Base-by-base conservation (phyloP, 37 sponge, comb jelly and placozoan species). In the Hormiphora californensis region DNA sequence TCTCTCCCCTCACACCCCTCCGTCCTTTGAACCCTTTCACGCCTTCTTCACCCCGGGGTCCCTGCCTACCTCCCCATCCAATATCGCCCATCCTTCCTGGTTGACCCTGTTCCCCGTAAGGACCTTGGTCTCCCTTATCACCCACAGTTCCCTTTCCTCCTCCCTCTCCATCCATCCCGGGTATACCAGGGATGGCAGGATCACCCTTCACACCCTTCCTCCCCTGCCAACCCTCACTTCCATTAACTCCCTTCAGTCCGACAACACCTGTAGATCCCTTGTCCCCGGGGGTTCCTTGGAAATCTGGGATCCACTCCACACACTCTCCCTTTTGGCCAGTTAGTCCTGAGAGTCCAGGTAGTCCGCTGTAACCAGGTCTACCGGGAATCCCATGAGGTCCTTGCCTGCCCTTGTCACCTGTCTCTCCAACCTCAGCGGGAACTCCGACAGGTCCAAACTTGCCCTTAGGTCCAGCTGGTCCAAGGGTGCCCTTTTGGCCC, bases 331-430 rank as follows among this genome's bases (percentile, higher is more conserved):
- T 73, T 4, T 0, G 4, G 39, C 81, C 81, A 35, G 39, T 73
- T 25, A 73, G 35, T 32, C 81, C 81, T 4, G 39, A 43, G 28
- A 39, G 8, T 17, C 81, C 81, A 17, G 81, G 81, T 17, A 73
- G 1, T 43, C 81, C 81, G 2, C 38, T 22, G 19, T 43, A 19
- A 3, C 81, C 81, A 43, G 32, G 81, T 5, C 41, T 43, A 40
- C 81, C 81, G 9, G 81, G 81, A 46, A 73, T 39, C 5, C 81
- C 81, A 73, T 73, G 81, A 0, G 46, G 41, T 41, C 81, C 81
- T 21, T 44, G 81, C 12, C 21, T 28, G 2, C 81, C 81, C 12
- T 25, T 32, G 23, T 35, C 39, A 1, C 81, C 81, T 41, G 3
- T 40, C 2, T 9, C 81, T 73, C 81, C 81, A 0, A 25, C 46